Base-by-base conservation (phyloP, 2,113 vertebrate species). In the Cnemophilus loriae region DNA sequence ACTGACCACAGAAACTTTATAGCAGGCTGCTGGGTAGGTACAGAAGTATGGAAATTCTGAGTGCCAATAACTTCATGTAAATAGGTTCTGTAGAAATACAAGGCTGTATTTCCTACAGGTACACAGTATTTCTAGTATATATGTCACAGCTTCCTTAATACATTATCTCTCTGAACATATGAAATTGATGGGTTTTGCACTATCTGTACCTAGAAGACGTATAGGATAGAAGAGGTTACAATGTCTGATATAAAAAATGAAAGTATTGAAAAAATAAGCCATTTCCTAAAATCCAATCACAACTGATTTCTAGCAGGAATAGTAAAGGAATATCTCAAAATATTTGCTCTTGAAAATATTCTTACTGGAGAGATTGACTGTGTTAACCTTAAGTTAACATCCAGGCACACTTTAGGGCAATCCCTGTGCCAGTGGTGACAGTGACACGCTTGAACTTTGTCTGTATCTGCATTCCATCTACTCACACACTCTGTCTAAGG, bases 41-140 rank as follows among this genome's bases (percentile, higher is more conserved):
- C 63, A 95, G 78, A 93, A 86, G 70, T 74, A 94, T 88, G 90
- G 93, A 97, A 97, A 96, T 94, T 83, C 75, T 79, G 59, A n/a
- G 19, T 78, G 90, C 76, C 95, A 77, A 91, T 69, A 97, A 63
- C 78, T 93, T 53, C 47, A 59, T 82, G 91, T 63, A 96, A 88
- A 97, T 90, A 84, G 44, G 20, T 49, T 65, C 50, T 60, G 47
- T 57, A 86, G 84, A 94, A 97, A 94, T 94, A 84, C 37, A 95
- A 71, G 84, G 78, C 90, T 89, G 76, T 88, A 80, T 89, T 97
- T 96, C 75, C 87, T 95, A 57, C 47, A 80, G 47, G 50, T 39
- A 42, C 28, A 81, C 57, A 44, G 55, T 63, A 79, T 90, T 94
- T 94, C 88, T 65, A 47, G 61, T 53, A 37, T 23, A 79, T 41